phyloP scores from a whole-genome alignment of 2,113 vertebrate genomes.

The Fukomys damarensis region DNA sequence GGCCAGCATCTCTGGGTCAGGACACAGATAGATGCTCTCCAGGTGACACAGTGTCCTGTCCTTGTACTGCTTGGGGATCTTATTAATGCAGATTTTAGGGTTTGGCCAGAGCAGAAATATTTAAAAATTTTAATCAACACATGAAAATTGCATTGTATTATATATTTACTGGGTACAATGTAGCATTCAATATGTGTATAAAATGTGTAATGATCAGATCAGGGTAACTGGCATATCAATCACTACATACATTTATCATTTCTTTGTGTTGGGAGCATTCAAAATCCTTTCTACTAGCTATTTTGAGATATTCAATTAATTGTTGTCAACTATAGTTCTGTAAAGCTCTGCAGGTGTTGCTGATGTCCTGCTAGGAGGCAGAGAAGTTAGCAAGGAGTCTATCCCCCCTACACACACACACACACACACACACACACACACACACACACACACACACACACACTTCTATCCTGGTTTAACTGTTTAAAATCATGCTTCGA shows the following conservation, averaged over 20 bases:
- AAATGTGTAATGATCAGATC: background rate
- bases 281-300: background rate
- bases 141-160: background rate
- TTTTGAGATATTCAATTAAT: background rate
- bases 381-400: background rate
- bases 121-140: background rate
- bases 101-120: background rate
- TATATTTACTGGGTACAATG: background rate
- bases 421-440: too few species aligned
- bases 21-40: background rate
- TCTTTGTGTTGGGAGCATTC: background rate
- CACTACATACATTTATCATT: background rate
- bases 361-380: background rate
- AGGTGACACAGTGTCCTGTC: background rate
- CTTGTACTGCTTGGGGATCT: background rate
- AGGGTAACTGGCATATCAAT: background rate
- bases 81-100: background rate
- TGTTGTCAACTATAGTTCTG: background rate
- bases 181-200: background rate
- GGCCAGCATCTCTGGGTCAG: background rate
- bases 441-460: background rate
- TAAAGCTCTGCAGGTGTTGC: background rate
- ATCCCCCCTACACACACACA: background rate
- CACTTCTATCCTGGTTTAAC: background rate
- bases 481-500: background rate